A percentile compares a stretch with the other conserved stretches of the same genome.
These are phyloP conservation scores for Eupithecia insigniata DNA, from an alignment of 2,888 invertebrate genomes.

Conservation along the genomic window DNA sequence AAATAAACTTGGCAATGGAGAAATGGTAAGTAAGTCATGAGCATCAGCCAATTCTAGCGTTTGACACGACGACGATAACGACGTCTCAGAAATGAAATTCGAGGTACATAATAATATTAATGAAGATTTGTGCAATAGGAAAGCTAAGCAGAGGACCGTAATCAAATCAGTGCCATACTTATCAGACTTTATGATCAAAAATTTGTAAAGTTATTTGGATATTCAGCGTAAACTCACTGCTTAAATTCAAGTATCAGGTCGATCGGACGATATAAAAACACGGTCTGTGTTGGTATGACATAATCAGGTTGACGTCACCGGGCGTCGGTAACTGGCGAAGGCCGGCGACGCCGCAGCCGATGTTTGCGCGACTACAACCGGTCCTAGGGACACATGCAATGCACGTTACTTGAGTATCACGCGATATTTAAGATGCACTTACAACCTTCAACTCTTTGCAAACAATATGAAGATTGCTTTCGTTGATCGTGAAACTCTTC, in stretches of 20 bases:
- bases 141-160: background rate
- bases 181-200: background rate
- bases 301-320: constrained; percentile 81
- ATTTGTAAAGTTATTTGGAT: background rate
- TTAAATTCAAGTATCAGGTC: constrained; percentile 54
- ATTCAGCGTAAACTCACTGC: constrained; percentile 31
- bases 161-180: background rate
- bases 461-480: constrained; percentile 17
- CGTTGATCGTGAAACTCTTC: constrained; percentile 2
- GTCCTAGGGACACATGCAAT: constrained; percentile 69
- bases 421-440: constrained; percentile 46
- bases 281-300: constrained; percentile 70
- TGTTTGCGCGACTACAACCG: constrained; percentile 71
- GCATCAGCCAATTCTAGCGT: constrained; percentile 3
- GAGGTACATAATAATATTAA: background rate
- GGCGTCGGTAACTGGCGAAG: constrained; percentile 78
- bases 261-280: constrained; percentile 60
- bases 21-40: constrained; percentile 9
- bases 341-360: constrained; percentile 63
- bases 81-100: background rate
- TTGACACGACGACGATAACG: background rate
- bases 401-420: constrained; percentile 54
- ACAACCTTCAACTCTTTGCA: constrained; percentile 11
- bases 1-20: constrained; percentile 42
- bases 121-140: background rate